Evolutionary conservation across 2,888 invertebrate genomes (phyloP).

Genomic region (Adineta ricciae): DNA sequence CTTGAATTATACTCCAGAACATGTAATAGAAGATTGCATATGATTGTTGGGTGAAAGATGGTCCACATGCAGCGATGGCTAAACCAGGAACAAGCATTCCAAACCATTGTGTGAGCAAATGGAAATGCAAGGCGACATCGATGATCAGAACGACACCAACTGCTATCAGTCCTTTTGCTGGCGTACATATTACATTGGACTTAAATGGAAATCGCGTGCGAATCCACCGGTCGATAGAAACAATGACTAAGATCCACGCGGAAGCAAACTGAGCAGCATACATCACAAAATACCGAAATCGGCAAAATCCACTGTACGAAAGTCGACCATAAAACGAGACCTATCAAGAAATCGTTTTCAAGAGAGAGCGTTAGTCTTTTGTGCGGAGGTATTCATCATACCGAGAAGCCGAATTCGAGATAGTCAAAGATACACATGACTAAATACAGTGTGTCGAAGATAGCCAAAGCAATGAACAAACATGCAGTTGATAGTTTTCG

Average conservation of each 20-base stretch:
- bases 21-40: not conserved
- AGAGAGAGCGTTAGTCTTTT: not conserved
- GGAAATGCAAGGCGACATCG: not conserved
- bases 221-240: not conserved
- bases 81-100: not conserved
- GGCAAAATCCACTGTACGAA: not conserved
- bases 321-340: not conserved
- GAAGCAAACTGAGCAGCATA: not conserved
- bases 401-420: not conserved
- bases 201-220: not conserved
- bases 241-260: not conserved
- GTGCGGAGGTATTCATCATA: not conserved
- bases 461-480: not conserved
- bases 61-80: not conserved
- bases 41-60: rapidly evolving
- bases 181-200: not conserved
- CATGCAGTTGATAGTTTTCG: not conserved
- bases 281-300: not conserved
- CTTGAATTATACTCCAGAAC: not conserved
- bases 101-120: not conserved
- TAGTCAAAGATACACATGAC: not conserved
- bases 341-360: not conserved
- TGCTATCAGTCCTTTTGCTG: not conserved
- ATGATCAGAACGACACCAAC: not conserved
- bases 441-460: not conserved